Evolutionary conservation across 1,140 invertebrate species (phyloP), one percentile per base, ranked within the genome.

Genomic region (Tetranychus cinnabarinus): DNA sequence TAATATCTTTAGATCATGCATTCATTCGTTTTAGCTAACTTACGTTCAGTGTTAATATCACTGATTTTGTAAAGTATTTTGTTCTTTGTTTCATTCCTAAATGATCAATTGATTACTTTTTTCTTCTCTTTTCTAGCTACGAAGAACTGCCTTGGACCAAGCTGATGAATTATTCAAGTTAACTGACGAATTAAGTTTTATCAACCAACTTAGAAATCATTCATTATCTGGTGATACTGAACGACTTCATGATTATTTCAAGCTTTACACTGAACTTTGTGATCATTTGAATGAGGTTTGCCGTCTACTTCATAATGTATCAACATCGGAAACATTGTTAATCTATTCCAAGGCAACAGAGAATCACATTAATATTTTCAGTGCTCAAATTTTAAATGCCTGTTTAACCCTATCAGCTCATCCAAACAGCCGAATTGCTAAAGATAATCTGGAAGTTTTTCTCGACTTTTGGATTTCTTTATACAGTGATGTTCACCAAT

Each of bases 381-480:
- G 88, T 58, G 88, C 88, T 35, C 67, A 74, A 81, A 86, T 95
- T 46, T 81, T 96, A 61, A 85, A 87, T 61, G 89, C 95, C 36
- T 88, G 90, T 58, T 81, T 90, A 65, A 92, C 89, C 35, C 74
- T 97, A 56, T 87, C 85, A 60, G 80, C 84, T 69, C 84, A 95
- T 77, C 88, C 92, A 0, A 82, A 80, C 56, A 95, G 89, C 69
- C 89, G 93, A 74, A 93, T 95, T 62, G 89, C 90, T 42, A 83
- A 90, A 69, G 63, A 64, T 39, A 64, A 64, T 58, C 59, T 97
- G 15, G 91, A 97, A 77, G 89, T 96, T 56, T 97, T 97, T 72
- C 82, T 88, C 54, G 91, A 97, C 70, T 91, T 93, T 80, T 97
- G 93, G 89, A 86, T 91, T 66, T 84, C 86, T 75, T 76, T 96